Conservation (phyloP, 2,797 vertebrate species). For the Lepus townsendii region DNA sequence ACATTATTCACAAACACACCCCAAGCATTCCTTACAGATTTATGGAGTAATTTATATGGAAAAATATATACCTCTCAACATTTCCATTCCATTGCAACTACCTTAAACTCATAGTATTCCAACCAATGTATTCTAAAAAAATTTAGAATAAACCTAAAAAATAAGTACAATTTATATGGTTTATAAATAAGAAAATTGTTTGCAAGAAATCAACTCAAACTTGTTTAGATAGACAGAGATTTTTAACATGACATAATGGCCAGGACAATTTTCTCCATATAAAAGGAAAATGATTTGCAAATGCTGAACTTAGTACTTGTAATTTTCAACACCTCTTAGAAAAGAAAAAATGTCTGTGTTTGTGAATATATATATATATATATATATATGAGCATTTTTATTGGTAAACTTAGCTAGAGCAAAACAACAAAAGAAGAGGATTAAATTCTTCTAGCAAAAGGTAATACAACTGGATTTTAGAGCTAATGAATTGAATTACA, state of each 20-base stretch:
- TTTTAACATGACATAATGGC: neutral
- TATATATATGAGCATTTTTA: neutral
- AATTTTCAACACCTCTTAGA: neutral
- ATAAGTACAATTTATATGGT: neutral
- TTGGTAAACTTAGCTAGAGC: neutral
- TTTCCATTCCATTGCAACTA: slow-evolving; percentile 40
- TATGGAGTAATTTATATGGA: slow-evolving; percentile 61
- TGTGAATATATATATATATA: too few relatives aligned
- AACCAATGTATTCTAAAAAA: neutral
- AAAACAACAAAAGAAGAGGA: neutral
- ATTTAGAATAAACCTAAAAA: slow-evolving; percentile 52
- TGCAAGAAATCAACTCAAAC: slow-evolving; percentile 57
- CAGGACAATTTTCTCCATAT: neutral
- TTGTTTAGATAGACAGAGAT: slow-evolving; percentile 31
- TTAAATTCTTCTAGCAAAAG: neutral
- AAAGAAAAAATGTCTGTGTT: neutral
- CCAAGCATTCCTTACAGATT: slow-evolving; percentile 51
- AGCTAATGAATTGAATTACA: neutral
- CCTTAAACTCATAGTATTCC: slow-evolving; percentile 16
- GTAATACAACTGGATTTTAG: neutral
- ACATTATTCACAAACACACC: slow-evolving; percentile 26
- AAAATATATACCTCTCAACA: slow-evolving; percentile 37
- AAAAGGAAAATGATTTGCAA: slow-evolving; percentile 44
- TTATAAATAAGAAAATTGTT: neutral
- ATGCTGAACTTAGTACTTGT: neutral